Evolutionary conservation across 2,797 vertebrate genomes (phyloP).

Genomic region (Clarias pachynema): DNA sequence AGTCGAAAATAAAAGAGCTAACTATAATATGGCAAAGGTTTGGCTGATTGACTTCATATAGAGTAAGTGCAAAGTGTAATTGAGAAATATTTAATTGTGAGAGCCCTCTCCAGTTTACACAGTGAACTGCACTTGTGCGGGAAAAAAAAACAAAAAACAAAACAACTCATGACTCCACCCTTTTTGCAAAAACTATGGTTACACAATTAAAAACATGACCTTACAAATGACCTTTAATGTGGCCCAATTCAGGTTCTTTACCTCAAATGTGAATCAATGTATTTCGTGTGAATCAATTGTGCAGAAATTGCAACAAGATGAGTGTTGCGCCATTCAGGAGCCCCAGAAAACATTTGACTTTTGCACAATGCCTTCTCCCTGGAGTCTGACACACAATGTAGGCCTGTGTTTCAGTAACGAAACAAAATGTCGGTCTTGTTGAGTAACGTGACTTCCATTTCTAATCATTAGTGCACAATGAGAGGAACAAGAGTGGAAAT

Average conservation of each 20-base stretch:
- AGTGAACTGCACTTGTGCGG: not conserved
- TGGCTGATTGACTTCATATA: not conserved
- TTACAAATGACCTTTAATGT: not conserved
- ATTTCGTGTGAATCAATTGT: not conserved
- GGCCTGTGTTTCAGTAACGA: not conserved
- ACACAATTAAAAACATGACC: not conserved
- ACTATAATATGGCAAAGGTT: not conserved
- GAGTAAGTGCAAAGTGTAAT: not conserved
- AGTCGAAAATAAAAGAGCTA: not conserved
- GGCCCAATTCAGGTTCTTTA: not conserved
- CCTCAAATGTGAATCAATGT: not conserved
- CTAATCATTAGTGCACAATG: not conserved
- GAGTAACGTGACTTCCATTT: slow-evolving; percentile 17
- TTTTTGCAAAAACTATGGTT: not conserved
- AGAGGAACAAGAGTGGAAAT: not conserved
- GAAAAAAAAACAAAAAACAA: not conserved
- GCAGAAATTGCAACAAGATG: no score
- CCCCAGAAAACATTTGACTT: not conserved
- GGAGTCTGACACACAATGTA: not conserved
- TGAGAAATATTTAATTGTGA: not conserved
- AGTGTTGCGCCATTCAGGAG: not conserved
- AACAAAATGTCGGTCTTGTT: not conserved
- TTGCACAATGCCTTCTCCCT: not conserved
- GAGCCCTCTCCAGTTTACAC: not conserved
- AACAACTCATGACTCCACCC: not conserved